Evolutionary conservation across 1,140 invertebrate species (phyloP).

Genomic region (Lucilia cuprina): DNA sequence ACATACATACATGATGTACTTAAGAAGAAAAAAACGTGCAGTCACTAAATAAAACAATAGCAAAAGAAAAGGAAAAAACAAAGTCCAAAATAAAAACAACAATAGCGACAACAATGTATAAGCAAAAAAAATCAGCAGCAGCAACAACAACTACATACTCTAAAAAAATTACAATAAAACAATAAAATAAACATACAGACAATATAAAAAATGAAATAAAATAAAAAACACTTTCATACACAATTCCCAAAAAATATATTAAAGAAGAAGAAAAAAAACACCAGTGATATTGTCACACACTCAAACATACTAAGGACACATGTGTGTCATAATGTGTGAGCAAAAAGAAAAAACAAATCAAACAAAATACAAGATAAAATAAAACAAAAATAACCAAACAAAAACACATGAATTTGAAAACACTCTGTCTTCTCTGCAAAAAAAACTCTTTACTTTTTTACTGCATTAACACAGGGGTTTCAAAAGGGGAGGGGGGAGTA

Average conservation of each 20-base stretch:
- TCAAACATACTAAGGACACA: background rate
- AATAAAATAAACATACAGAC: constrained; percentile 20
- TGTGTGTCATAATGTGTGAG: background rate
- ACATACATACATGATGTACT: background rate
- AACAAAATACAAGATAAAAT: too few species aligned
- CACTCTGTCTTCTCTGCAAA: too few species aligned
- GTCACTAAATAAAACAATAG: constrained; percentile 17
- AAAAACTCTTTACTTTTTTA: too few species aligned
- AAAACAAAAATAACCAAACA: background rate
- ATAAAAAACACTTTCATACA: background rate
- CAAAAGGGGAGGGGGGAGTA: too few species aligned
- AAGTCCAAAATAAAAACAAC: background rate
- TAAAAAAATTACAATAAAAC: constrained; percentile 20
- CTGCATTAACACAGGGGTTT: too few species aligned
- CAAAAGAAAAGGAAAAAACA: background rate
- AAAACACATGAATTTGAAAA: background rate
- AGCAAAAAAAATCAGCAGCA: background rate
- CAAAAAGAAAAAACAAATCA: background rate
- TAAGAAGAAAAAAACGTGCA: background rate
- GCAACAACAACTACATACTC: constrained; percentile 6
- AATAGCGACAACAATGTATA: constrained; percentile 4
- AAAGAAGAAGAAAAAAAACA: background rate
- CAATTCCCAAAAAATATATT: background rate
- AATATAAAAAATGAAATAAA: background rate
- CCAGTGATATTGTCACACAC: background rate